Percentiles rank a stretch among this genome's conserved stretches.
Evolutionary conservation across 2,113 vertebrate species (phyloP).

Genomic region (Sterna hirundo): DNA sequence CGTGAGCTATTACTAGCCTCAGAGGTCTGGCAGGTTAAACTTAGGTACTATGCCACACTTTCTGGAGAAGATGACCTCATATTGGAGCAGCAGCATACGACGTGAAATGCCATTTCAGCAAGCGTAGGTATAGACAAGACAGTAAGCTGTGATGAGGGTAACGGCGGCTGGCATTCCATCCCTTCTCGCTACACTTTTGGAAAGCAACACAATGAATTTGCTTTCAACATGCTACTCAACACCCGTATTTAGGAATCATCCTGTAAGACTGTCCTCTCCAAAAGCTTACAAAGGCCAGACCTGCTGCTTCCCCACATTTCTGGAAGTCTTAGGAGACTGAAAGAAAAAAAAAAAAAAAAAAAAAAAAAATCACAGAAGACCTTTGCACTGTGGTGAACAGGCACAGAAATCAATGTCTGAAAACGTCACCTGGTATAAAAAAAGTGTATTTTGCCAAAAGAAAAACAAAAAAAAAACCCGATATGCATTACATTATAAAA

Average conservation of each 20-base stretch:
- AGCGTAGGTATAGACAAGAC: neutral
- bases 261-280: neutral
- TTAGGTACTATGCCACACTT: neutral
- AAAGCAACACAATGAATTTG: neutral
- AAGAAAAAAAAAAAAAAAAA: neutral
- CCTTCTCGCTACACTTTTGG: neutral
- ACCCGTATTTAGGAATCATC: neutral
- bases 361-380: neutral
- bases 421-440: neutral
- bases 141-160: neutral
- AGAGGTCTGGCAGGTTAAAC: neutral
- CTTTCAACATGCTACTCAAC: neutral
- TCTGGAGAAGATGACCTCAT: neutral
- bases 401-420: neutral
- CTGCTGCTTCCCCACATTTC: neutral
- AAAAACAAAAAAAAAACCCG: neutral
- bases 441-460: neutral
- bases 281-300: neutral
- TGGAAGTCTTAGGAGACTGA: neutral
- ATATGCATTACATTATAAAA: neutral
- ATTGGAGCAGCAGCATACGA: neutral
- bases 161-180: rapidly evolving
- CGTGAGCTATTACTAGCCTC: neutral
- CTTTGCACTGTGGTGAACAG: neutral
- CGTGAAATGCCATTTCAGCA: neutral